Conservation (phyloP, 2,113 vertebrate genomes). For the Columba livia region DNA sequence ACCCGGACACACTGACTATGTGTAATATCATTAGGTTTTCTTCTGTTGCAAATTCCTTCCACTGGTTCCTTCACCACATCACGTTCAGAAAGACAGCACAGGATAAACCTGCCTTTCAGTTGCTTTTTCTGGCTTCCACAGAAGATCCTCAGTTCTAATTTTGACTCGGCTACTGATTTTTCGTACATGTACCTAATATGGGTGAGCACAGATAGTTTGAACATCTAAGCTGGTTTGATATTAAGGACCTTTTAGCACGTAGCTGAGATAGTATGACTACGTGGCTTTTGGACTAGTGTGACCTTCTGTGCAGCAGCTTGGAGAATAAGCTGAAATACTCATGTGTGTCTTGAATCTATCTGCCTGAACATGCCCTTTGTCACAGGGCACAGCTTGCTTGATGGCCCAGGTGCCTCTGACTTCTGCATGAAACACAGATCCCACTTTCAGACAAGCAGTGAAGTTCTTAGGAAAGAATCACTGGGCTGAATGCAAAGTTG, state of each 20-base stretch:
- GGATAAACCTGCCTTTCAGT: neutral
- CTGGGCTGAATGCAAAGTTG: neutral
- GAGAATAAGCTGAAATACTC: neutral
- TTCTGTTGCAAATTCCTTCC: neutral
- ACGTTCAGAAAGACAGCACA: neutral
- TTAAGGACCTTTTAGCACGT: neutral
- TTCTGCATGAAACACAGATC: rapidly evolving
- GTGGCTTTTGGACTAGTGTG: neutral
- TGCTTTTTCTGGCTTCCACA: neutral
- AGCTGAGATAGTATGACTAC: neutral
- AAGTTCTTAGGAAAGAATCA: neutral
- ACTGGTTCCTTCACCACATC: neutral
- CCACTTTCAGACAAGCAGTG: neutral
- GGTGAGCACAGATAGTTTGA: neutral
- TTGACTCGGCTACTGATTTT: neutral
- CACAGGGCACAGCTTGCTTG: neutral
- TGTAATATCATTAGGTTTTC: neutral
- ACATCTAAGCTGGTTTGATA: neutral
- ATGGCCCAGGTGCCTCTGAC: neutral
- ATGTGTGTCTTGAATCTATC: neutral
- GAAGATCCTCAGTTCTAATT: neutral
- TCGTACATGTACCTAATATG: neutral
- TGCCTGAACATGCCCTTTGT: neutral
- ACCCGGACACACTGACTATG: rapidly evolving
- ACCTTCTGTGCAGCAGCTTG: neutral